Percentiles rank a stretch among this genome's conserved stretches.
Evolutionary conservation across 2,797 vertebrate species (phyloP).

Genomic region (Gila robusta): DNA sequence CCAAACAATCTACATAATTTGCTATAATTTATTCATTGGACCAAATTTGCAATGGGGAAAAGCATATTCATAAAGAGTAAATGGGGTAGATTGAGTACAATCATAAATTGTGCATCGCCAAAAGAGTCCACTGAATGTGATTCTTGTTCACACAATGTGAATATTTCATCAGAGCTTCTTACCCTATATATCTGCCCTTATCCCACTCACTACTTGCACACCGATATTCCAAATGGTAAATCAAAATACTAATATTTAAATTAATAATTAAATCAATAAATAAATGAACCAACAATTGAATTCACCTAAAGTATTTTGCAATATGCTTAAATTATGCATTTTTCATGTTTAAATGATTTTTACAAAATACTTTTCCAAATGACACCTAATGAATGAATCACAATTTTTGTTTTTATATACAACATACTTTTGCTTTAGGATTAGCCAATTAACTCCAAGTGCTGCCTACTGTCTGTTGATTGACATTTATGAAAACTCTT

Average conservation of each 20-base stretch:
- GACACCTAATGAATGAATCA: not conserved
- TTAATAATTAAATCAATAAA: not conserved
- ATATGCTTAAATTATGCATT: not conserved
- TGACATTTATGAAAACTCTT: not conserved
- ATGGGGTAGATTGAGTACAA: slow-evolving; percentile 64
- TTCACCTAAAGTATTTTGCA: not conserved
- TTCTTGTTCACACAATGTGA: slow-evolving; percentile 48
- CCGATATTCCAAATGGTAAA: not conserved
- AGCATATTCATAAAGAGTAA: slow-evolving; percentile 69
- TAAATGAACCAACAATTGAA: not conserved
- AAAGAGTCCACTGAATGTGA: not conserved
- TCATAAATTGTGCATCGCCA: slow-evolving; percentile 59
- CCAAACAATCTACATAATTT: slow-evolving; percentile 50
- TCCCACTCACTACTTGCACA: not conserved
- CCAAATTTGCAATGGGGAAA: slow-evolving; percentile 70
- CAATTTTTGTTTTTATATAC: not conserved
- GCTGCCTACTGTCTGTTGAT: not conserved
- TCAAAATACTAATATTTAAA: not conserved
- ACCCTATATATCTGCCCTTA: not conserved
- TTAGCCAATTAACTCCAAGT: not conserved
- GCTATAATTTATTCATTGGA: slow-evolving; percentile 75
- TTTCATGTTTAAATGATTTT: not conserved
- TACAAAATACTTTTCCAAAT: not conserved
- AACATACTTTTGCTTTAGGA: not conserved
- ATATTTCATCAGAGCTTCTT: slow-evolving; percentile 5